phyloP scores from a whole-genome alignment of 2,113 vertebrate genomes.

The Campylomormyrus numenius region DNA sequence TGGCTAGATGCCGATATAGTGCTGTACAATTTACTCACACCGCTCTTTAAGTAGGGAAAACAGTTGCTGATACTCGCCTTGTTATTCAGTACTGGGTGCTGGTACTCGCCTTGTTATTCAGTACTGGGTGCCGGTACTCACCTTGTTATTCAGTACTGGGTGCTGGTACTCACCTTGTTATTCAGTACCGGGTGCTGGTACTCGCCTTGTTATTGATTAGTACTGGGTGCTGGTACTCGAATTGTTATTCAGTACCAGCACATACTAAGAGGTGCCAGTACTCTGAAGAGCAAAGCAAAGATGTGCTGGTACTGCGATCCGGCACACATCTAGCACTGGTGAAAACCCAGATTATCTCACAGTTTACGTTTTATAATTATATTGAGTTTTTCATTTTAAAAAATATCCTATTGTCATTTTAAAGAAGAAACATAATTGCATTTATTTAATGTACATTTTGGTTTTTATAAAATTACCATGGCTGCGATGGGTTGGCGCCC shows the following conservation, averaged over 20 bases:
- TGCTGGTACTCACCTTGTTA: too few relatives aligned
- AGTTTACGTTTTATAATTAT: background rate
- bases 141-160: too few relatives aligned
- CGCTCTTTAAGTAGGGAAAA: background rate
- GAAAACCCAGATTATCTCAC: background rate
- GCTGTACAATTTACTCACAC: background rate
- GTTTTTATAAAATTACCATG: background rate
- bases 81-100: too few relatives aligned
- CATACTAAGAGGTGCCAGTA: too few relatives aligned
- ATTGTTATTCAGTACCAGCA: too few relatives aligned
- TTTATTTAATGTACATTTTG: background rate
- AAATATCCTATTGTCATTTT: background rate
- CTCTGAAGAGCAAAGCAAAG: background rate
- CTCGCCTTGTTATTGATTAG: too few relatives aligned
- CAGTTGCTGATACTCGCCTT: background rate
- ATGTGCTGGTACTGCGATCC: background rate
- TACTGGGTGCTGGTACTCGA: too few relatives aligned
- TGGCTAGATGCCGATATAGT: background rate
- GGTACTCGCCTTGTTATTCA: too few relatives aligned
- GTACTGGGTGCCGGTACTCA: background rate
- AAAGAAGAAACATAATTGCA: background rate
- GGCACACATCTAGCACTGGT: background rate
- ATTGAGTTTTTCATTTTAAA: background rate
- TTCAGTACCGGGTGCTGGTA: too few relatives aligned
- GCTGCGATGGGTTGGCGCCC: background rate